Conservation (phyloP, 2,888 invertebrate species). For the Priocnemis perturbator region DNA sequence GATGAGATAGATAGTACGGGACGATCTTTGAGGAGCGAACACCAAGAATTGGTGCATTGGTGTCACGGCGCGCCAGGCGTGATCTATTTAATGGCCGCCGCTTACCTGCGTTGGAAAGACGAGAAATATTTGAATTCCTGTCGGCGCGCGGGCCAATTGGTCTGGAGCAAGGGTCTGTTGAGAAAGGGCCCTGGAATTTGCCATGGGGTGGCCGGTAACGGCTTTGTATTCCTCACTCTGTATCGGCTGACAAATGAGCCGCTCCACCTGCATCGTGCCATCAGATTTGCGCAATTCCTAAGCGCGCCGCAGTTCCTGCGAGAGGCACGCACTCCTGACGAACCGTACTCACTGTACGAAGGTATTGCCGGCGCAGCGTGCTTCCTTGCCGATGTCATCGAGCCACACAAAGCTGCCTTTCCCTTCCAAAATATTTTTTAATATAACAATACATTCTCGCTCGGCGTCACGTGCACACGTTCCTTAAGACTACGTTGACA, state of each 20-base stretch:
- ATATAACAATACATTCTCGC: conserved; percentile 40
- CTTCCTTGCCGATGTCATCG: conserved; percentile 85
- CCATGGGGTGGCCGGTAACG: conserved; percentile 91
- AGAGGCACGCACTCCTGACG: conserved; percentile 86
- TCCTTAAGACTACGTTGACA: no score
- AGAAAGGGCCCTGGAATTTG: conserved; percentile 93
- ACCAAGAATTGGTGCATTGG: conserved; percentile 89
- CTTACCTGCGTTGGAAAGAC: conserved; percentile 85
- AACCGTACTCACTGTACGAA: conserved; percentile 90
- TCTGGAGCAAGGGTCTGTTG: conserved; percentile 89
- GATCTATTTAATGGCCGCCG: conserved; percentile 88
- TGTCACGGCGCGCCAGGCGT: conserved; percentile 93
- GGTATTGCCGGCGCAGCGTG: conserved; percentile 92
- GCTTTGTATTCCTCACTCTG: conserved; percentile 86
- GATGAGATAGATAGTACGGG: conserved; percentile 80
- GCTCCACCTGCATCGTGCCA: conserved; percentile 85
- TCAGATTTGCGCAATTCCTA: conserved; percentile 86
- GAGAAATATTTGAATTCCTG: conserved; percentile 84
- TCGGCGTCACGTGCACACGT: not conserved
- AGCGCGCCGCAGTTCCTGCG: conserved; percentile 80
- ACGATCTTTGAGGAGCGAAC: conserved; percentile 59
- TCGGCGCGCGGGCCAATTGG: conserved; percentile 82
- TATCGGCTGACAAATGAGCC: conserved; percentile 84
- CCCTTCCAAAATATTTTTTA: conserved; percentile 87
- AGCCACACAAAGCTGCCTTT: conserved; percentile 85